These are phyloP conservation scores for Camponotus floridanus DNA, from an alignment of 1,140 invertebrate species.

Conservation along the genomic window DNA sequence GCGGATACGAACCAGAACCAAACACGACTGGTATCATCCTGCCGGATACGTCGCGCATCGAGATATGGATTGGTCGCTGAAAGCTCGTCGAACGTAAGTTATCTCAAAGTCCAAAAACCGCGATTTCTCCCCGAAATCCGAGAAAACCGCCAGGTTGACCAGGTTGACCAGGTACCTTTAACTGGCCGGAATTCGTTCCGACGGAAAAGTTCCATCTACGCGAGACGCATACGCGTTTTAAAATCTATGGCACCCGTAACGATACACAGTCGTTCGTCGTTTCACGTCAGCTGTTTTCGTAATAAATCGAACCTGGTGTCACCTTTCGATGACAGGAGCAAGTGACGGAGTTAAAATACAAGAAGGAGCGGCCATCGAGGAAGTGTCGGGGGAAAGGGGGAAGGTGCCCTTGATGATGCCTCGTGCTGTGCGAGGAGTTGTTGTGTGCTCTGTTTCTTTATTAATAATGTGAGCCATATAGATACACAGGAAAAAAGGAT, in stretches of 20 bases:
- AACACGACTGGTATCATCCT: slow-evolving; percentile 72
- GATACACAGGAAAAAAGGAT: too few species aligned
- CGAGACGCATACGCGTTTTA: too few species aligned
- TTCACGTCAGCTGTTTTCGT: not conserved
- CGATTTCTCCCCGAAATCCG: too few species aligned
- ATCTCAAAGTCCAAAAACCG: too few species aligned
- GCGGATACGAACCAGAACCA: slow-evolving; percentile 24
- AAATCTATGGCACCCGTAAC: too few species aligned
- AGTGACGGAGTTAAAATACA: not conserved
- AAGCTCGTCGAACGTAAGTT: slow-evolving; percentile 85
- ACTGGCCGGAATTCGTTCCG: not conserved
- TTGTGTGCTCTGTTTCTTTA: not conserved
- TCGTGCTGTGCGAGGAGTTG: not conserved
- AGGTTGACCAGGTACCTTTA: too few species aligned
- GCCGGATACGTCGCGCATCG: slow-evolving; percentile 81
- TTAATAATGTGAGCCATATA: not conserved
- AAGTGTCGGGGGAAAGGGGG: not conserved
- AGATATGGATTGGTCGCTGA: slow-evolving; percentile 85
- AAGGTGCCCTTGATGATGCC: too few species aligned
- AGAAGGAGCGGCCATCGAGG: not conserved
- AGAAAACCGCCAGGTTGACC: not conserved
- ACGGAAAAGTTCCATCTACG: not conserved
- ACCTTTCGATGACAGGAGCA: not conserved
- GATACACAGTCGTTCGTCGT: not conserved
- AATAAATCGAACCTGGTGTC: not conserved